Evolutionary conservation across 1,140 invertebrate species (phyloP), one percentile per base, ranked within the genome.

Genomic region (Meteorus sp.): DNA sequence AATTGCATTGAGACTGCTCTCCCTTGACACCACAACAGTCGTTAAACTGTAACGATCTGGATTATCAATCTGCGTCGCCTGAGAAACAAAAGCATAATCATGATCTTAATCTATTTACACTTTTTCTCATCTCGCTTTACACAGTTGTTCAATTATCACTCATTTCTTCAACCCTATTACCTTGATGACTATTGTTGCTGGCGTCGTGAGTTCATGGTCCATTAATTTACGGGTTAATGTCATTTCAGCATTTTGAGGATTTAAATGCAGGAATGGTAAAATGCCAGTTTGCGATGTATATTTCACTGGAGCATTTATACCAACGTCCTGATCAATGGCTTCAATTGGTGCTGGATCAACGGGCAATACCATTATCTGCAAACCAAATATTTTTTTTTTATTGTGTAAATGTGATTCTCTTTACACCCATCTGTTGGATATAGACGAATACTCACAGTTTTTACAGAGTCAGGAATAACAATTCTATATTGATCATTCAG

Each of bases 61-160:
- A 81, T 96, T 95, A 74, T 97, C 92, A 44, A 88, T 82, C 76
- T 95, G 93, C 0, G 89, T 91, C 13, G 92, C 91, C 86, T 93
- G 74, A 69, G 68, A 41, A 64, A 56, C 9, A 37, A 56, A 57
- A 17, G 45, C 7, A 19, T 39, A n/a, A 52, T 63, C 60, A 29
- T 55, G 37, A n/a, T n/a, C n/a, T n/a, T n/a, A n/a, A n/a, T n/a
- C n/a, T n/a, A n/a, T n/a, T n/a, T n/a, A n/a, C n/a, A n/a, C n/a
- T n/a, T n/a, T n/a, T n/a, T n/a, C n/a, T n/a, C n/a, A n/a, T n/a
- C n/a, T n/a, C n/a, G n/a, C n/a, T n/a, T n/a, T n/a, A n/a, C n/a
- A n/a, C n/a, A n/a, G n/a, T n/a, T n/a, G n/a, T n/a, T n/a, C n/a
- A n/a, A n/a, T n/a, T n/a, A n/a, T n/a, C n/a, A n/a, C n/a, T n/a